phyloP scores from a whole-genome alignment of 2,797 vertebrate species.

The Thamnophis elegans region DNA sequence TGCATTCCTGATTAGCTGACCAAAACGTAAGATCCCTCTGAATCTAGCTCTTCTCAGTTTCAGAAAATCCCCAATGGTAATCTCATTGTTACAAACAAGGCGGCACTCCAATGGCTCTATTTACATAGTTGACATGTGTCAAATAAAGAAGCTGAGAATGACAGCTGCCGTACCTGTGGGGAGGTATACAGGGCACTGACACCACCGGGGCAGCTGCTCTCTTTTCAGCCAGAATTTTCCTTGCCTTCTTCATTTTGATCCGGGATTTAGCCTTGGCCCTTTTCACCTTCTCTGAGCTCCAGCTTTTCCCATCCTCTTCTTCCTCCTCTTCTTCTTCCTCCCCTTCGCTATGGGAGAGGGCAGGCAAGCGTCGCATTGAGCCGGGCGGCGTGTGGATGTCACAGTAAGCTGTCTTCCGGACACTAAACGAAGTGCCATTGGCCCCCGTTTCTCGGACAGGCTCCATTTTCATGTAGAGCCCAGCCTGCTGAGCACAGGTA shows the following conservation, averaged over 20 bases:
- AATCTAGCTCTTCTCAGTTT: neutral
- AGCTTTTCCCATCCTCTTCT: conserved; percentile 93
- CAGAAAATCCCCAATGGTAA: too few species aligned
- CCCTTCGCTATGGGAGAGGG: conserved; percentile 89
- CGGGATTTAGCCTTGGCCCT: conserved; percentile 97
- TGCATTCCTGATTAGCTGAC: neutral
- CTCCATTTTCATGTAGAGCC: conserved; percentile 99
- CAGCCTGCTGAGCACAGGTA: conserved; percentile 97
- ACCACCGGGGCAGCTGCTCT: conserved; percentile 95
- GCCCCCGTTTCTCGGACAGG: conserved; percentile 95
- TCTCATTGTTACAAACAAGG: neutral
- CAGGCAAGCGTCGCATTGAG: conserved; percentile 80
- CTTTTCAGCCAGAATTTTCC: conserved; percentile 97
- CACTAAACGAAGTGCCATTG: conserved; percentile 96
- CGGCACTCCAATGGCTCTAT: neutral
- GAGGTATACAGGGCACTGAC: conserved; percentile 97
- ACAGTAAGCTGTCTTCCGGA: conserved; percentile 97
- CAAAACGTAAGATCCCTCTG: neutral
- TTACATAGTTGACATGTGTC: neutral
- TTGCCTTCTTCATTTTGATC: conserved; percentile 96
- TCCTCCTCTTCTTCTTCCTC: conserved; percentile 90
- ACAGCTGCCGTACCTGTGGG: conserved; percentile 81
- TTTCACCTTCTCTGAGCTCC: conserved; percentile 96
- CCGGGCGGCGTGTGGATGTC: conserved; percentile 97
- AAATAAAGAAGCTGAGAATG: accelerated